Evolutionary conservation across 2,888 invertebrate species (phyloP).

Genomic region (Eueremaeus valkanovi): DNA sequence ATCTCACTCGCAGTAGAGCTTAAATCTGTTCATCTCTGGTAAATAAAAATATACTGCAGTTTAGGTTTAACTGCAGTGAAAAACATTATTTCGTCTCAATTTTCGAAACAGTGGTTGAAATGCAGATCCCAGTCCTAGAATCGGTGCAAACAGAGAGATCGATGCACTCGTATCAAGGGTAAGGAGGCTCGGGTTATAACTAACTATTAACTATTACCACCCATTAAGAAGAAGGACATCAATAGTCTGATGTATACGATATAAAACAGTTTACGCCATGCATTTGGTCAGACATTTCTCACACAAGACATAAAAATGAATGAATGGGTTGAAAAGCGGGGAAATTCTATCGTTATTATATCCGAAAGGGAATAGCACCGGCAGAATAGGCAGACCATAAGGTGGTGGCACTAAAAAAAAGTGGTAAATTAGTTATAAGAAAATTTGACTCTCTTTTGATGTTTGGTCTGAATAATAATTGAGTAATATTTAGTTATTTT

Average conservation of each 20-base stretch:
- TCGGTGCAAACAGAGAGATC: background rate
- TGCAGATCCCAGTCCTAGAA: background rate
- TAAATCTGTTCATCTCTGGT: too few species aligned
- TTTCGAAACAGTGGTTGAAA: background rate
- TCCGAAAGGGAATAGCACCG: background rate
- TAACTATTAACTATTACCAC: background rate
- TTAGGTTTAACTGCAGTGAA: too few species aligned
- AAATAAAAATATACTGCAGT: too few species aligned
- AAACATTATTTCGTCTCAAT: background rate
- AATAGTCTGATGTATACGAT: background rate
- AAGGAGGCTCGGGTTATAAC: background rate
- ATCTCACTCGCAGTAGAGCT: too few species aligned
- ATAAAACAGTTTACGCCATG: background rate
- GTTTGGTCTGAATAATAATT: background rate
- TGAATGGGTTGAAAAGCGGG: background rate
- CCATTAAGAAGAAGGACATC: background rate
- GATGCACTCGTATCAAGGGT: background rate
- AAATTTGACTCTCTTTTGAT: background rate
- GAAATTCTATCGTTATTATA: background rate
- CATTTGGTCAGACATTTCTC: background rate
- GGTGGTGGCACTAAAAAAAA: background rate
- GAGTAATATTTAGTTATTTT: background rate
- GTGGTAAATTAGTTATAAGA: background rate
- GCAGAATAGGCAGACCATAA: background rate
- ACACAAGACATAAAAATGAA: background rate